These are phyloP conservation scores for Pantherophis alleghaniensis DNA, from an alignment of 2,797 vertebrate species.

Conservation along the genomic window DNA sequence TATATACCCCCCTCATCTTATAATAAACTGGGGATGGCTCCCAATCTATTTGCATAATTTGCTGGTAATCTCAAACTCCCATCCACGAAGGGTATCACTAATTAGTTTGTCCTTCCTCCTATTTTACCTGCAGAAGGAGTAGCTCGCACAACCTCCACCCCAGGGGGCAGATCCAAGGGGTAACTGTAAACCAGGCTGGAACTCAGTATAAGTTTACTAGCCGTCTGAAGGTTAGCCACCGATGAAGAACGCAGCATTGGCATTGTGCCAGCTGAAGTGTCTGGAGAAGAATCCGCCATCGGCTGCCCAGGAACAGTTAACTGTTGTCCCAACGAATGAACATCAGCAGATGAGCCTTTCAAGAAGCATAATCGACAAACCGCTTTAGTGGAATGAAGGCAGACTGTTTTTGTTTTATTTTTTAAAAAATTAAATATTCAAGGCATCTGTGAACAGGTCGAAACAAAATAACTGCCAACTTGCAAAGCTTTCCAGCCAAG, in stretches of 20 bases:
- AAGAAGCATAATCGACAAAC: constrained; percentile 24
- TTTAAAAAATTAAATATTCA: neutral
- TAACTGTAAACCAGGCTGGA: constrained; percentile 94
- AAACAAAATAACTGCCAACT: neutral
- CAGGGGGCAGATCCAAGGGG: constrained; percentile 86
- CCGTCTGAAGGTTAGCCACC: constrained; percentile 96
- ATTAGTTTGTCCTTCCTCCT: neutral
- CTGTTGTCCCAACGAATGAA: constrained; percentile 78
- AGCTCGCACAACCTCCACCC: constrained; percentile 92
- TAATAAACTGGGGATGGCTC: neutral
- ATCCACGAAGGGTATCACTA: neutral
- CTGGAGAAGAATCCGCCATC: constrained; percentile 84
- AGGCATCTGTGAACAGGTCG: neutral
- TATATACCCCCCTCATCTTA: neutral
- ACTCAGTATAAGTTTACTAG: constrained; percentile 96
- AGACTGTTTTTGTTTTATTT: neutral
- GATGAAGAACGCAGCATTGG: constrained; percentile 92
- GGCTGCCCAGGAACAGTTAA: constrained; percentile 82
- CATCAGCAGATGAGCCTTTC: constrained; percentile 77
- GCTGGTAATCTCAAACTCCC: neutral
- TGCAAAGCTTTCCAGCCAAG: too few relatives aligned
- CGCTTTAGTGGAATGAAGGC: neutral
- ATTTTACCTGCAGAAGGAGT: constrained; percentile 93
- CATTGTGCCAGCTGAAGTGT: constrained; percentile 79
- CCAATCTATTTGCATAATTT: neutral